phyloP scores from a whole-genome alignment of 2,888 invertebrate genomes.

The Caenorhabditis plicata region DNA sequence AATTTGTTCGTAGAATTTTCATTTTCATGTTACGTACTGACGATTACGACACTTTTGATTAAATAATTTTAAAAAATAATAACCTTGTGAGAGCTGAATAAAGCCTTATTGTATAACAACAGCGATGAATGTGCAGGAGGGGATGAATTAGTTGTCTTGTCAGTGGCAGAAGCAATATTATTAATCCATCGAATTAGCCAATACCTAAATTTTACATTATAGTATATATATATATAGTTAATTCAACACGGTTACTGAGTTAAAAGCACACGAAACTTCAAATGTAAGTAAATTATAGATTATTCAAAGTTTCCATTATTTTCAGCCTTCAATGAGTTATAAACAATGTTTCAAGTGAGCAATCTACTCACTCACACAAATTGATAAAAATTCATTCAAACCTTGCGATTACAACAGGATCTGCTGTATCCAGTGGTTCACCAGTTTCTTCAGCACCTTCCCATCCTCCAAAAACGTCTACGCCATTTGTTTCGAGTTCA shows the following conservation, averaged over 20 bases:
- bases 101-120: conserved; percentile 49
- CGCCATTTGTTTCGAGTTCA: conserved; percentile 49
- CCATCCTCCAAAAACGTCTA: conserved; percentile 62
- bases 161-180: conserved; percentile 56
- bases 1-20: too few relatives aligned
- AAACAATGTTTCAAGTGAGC: neutral
- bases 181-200: conserved; percentile 64
- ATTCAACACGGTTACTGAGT: too few relatives aligned
- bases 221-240: too few relatives aligned
- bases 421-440: conserved; percentile 59
- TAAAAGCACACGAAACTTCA: too few relatives aligned
- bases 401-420: conserved; percentile 62
- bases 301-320: too few relatives aligned
- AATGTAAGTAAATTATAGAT: too few relatives aligned
- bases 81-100: conserved; percentile 46
- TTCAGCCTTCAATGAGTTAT: too few relatives aligned
- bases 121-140: conserved; percentile 45
- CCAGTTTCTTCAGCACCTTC: conserved; percentile 52
- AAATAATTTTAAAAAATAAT: too few relatives aligned
- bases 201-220: conserved; percentile 31
- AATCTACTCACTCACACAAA: neutral
- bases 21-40: too few relatives aligned
- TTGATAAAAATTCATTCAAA: conserved; percentile 5
- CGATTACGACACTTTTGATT: too few relatives aligned
- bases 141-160: conserved; percentile 7